Evolutionary conservation across 1,140 invertebrate species (phyloP).

Genomic region (Oncopodura yosiiana): DNA sequence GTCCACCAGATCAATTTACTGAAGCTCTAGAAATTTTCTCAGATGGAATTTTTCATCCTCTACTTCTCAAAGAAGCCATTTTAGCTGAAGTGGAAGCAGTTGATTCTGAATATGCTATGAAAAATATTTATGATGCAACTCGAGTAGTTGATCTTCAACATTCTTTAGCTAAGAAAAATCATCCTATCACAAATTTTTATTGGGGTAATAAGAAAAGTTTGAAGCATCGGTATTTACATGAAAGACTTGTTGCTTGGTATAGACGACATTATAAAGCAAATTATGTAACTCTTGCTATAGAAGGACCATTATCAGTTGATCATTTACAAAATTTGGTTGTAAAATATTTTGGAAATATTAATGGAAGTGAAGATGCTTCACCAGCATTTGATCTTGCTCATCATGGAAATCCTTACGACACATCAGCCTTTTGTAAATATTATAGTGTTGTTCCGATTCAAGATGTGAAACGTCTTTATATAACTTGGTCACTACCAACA

Average conservation of each 20-base stretch:
- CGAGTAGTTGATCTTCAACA: not conserved
- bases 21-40: not conserved
- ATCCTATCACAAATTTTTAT: slow-evolving; percentile 1
- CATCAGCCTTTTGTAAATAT: too few species aligned
- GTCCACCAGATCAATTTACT: not conserved
- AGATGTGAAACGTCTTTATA: not conserved
- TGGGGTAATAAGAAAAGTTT: slow-evolving; percentile 2
- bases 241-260: not conserved
- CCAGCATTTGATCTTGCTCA: not conserved
- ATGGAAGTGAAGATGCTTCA: too few species aligned
- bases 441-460: not conserved
- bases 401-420: too few species aligned
- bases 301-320: slow-evolving; percentile 3
- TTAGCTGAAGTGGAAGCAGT: not conserved
- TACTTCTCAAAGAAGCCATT: not conserved
- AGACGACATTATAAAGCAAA: not conserved
- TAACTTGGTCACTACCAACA: not conserved
- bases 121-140: not conserved
- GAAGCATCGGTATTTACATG: not conserved
- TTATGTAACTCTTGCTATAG: slow-evolving; percentile 3
- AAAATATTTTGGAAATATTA: too few species aligned
- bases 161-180: not conserved
- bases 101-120: slow-evolving; percentile 8
- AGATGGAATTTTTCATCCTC: too few species aligned
- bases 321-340: too few species aligned